Evolutionary conservation across 2,113 vertebrate genomes (phyloP).

Genomic region (Nothocercus nigrocapillus): DNA sequence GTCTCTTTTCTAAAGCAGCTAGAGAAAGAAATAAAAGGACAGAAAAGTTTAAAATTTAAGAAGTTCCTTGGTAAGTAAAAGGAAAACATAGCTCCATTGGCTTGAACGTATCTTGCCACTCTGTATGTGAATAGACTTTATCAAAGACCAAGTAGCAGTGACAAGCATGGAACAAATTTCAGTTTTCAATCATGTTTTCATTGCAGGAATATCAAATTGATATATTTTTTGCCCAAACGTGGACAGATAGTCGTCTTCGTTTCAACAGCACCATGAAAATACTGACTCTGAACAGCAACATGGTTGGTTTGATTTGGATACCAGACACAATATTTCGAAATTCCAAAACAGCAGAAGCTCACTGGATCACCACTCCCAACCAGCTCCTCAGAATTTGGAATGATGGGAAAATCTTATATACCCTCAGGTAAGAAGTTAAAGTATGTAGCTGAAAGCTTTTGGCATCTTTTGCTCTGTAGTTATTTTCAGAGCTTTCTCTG

Average conservation of each 20-base stretch:
- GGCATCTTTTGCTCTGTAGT: background rate
- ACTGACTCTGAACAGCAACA: constrained; percentile 95
- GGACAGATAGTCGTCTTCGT: constrained; percentile 93
- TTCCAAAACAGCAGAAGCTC: constrained; percentile 93
- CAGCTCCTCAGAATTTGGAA: constrained; percentile 98
- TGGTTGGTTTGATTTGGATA: constrained; percentile 97
- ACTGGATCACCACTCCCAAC: constrained; percentile 97
- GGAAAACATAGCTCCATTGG: background rate
- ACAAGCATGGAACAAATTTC: background rate
- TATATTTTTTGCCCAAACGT: constrained; percentile 97
- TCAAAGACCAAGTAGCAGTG: background rate
- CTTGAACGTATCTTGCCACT: background rate
- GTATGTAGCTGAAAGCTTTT: background rate
- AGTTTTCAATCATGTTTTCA: constrained; percentile 22
- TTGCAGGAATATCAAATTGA: constrained; percentile 97
- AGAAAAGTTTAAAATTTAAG: background rate
- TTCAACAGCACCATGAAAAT: constrained; percentile 98
- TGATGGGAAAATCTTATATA: constrained; percentile 95
- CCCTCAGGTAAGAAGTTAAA: constrained; percentile 82
- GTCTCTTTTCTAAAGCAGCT: background rate
- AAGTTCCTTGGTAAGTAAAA: background rate
- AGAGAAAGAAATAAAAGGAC: background rate
- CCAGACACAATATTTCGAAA: constrained; percentile 97
- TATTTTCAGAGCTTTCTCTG: background rate
- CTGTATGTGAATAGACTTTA: background rate